These are phyloP conservation scores for Lepidocolaptes lacrymiger DNA, from an alignment of 2,797 vertebrate genomes.

Conservation along the genomic window DNA sequence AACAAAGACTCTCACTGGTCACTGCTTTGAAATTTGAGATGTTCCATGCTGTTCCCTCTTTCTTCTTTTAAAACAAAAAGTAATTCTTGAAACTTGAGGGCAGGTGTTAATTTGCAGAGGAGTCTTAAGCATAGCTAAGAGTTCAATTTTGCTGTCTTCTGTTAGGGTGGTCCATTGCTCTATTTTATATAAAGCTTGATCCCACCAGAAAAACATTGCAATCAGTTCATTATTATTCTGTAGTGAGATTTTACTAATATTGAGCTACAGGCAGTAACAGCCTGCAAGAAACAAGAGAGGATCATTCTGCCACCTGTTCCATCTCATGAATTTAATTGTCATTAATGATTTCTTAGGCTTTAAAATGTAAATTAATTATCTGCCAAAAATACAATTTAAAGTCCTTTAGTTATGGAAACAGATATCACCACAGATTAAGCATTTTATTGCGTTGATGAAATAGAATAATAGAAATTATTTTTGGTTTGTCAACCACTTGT, in stretches of 20 bases:
- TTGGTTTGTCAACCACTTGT: not conserved
- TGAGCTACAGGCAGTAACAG: not conserved
- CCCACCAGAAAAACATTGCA: not conserved
- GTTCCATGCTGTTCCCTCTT: not conserved
- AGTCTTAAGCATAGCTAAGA: not conserved
- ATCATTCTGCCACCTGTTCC: not conserved
- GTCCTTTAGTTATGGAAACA: not conserved
- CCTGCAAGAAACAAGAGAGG: not conserved
- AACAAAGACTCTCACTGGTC: not conserved
- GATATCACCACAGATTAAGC: not conserved
- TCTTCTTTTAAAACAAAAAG: not conserved
- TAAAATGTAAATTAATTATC: not conserved
- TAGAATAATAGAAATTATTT: not conserved
- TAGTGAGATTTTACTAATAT: not conserved
- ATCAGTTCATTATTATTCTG: not conserved
- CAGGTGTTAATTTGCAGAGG: not conserved
- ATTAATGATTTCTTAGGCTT: not conserved
- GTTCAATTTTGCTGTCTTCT: not conserved
- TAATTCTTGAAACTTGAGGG: not conserved
- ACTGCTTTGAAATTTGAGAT: not conserved
- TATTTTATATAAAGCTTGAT: not conserved
- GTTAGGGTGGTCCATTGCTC: not conserved
- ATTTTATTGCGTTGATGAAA: not conserved
- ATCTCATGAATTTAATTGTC: not conserved
- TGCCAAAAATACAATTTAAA: not conserved